Base-by-base conservation (phyloP, 2,888 invertebrate species). In the Xylophagus ater region DNA sequence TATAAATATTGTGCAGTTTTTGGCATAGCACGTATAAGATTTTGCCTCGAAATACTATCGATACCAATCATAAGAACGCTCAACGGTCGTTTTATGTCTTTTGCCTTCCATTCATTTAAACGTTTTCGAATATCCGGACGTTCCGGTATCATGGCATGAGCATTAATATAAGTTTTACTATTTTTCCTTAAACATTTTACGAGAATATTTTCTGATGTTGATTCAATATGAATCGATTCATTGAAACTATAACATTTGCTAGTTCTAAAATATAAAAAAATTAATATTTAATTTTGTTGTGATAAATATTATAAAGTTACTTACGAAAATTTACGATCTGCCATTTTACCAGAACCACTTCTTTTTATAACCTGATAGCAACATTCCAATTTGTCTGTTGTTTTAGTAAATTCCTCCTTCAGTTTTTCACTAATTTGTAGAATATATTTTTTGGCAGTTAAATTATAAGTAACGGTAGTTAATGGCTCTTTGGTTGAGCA, bases 1-100 rank as follows among this genome's bases (percentile, higher is more conserved):
- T 74, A 65, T 23, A 92, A 66, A 56, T 76, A 78, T 12, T 70
- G 63, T 2, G 72, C 67, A 0, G 87, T 87, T 52, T 72, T 69
- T 1, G 81, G 79, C 76, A 90, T 78, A 7, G 81, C 76, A 35
- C 85, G 71, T 14, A 76, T 70, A 40, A 86, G 72, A 56, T 89
- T 85, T 28, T 83, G 66, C 40, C 87, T 65, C 0, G 90, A 89
- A 51, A 90, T 78, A 30, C 86, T 84, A 56, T 90, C 89, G 51
- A 92, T 78, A 25, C 89, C 90, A 13, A 93, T 58, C 56, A 89
- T 67, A 20, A 90, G 61, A 1, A 92, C 76, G 55, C 78, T 82
- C 13, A 78, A 60, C 28, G 65, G 66, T 14, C 56, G 51, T n/a
- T 42, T 65, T 66, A 44, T 62, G 62, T 2, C 40, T 32, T 47